A percentile compares a stretch with the other conserved stretches of the same genome.
Conservation (phyloP, 2,888 invertebrate species). For the Drosophila niveifrons region DNA sequence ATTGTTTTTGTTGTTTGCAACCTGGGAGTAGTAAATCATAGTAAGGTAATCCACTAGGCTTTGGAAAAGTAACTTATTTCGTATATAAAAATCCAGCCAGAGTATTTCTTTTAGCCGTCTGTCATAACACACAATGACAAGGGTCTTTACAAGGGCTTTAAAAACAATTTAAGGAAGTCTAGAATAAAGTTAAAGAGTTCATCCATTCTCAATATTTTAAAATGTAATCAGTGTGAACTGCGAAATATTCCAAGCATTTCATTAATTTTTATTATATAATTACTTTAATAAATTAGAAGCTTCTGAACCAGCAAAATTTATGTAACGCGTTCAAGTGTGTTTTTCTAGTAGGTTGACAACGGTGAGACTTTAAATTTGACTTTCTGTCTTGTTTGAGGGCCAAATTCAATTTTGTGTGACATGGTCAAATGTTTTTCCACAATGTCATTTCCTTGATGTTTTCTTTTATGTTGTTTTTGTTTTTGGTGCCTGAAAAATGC, state of each 20-base stretch:
- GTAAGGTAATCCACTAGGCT: slow-evolving; percentile 40
- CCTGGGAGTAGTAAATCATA: slow-evolving; percentile 45
- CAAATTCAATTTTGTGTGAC: slow-evolving; percentile 75
- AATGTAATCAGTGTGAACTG: background rate
- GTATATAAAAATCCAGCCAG: slow-evolving; percentile 5
- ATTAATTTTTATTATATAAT: background rate
- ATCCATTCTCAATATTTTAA: background rate
- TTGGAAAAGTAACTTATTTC: slow-evolving; percentile 33
- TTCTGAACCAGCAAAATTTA: background rate
- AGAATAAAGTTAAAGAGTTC: background rate
- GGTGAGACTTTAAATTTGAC: slow-evolving; percentile 22
- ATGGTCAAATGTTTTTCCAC: slow-evolving; percentile 78
- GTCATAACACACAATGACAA: slow-evolving; percentile 49
- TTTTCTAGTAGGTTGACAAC: slow-evolving; percentile 14
- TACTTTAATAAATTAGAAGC: background rate
- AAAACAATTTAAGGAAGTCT: slow-evolving; percentile 22
- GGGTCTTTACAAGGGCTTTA: slow-evolving; percentile 34
- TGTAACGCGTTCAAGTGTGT: background rate
- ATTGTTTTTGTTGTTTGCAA: slow-evolving; percentile 13
- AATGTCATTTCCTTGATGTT: slow-evolving; percentile 77
- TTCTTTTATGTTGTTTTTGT: slow-evolving; percentile 57
- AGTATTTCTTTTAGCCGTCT: slow-evolving; percentile 36
- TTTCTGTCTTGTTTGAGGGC: slow-evolving; percentile 45
- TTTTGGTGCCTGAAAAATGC: slow-evolving; percentile 57
- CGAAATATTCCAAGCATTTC: background rate